phyloP scores from a whole-genome alignment of 2,888 invertebrate species.

The Crematogaster levior region DNA sequence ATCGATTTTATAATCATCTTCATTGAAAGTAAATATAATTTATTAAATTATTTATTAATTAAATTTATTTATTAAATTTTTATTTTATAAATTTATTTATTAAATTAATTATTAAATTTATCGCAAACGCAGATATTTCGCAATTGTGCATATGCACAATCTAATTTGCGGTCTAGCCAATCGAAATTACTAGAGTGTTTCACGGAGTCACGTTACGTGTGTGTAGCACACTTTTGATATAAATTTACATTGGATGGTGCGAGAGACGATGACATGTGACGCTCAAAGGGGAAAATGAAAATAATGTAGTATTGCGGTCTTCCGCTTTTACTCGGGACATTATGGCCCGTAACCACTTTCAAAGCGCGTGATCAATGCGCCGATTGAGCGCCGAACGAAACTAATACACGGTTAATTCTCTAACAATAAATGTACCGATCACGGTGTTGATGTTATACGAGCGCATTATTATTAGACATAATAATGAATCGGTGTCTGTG shows the following conservation, averaged over 20 bases:
- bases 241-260: slow-evolving; percentile 2
- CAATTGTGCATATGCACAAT: background rate
- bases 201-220: background rate
- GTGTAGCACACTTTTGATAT: background rate
- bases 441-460: slow-evolving; percentile 9
- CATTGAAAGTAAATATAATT: background rate
- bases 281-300: slow-evolving; percentile 9
- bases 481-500: background rate
- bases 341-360: background rate
- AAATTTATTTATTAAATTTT: too few species aligned
- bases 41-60: too few species aligned
- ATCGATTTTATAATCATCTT: background rate
- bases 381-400: background rate
- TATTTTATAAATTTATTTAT: too few species aligned
- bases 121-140: background rate
- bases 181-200: background rate
- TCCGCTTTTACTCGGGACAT: background rate
- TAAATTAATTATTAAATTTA: background rate
- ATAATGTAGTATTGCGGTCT: background rate
- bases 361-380: background rate
- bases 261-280: slow-evolving; percentile 10
- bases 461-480: background rate
- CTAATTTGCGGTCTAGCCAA: background rate
- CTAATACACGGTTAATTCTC: background rate
- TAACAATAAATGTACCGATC: background rate